Base-by-base conservation (phyloP, 2,888 invertebrate genomes). In the Coelopa pilipes region DNA sequence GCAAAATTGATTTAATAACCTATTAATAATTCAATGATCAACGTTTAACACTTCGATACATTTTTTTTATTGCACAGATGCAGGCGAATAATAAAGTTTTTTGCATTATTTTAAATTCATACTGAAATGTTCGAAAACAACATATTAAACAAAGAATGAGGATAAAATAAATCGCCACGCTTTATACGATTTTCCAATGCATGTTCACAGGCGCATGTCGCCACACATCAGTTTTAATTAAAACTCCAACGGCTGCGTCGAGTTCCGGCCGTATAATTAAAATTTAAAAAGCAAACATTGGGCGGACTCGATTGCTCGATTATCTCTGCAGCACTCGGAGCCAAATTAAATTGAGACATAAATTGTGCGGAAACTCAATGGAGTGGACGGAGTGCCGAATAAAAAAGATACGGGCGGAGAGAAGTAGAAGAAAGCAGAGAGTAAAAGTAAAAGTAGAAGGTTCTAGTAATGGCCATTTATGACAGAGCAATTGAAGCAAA, bases 221-320 rank as follows among this genome's bases (percentile, higher is more conserved):
- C 66, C 72, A 71, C 69, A 75, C 73, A 76, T 76, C 66, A 55
- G 53, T 75, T 76, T 75, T 70, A 72, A 70, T 76, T 74, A 73
- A 74, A 73, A 73, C 63, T 74, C 68, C 24, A 47, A 55, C 71
- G 15, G 45, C 24, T 46, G 17, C 13, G 4, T 4, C 34, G 34
- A 34, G 4, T 34, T 34, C 34, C 34, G 34, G 34, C 7, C 34
- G 34, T 49, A 60, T 49, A 45, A 63, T 53, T 71, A 63, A 63
- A 65, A 71, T 55, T 71, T 71, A 65, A 71, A 47, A 24, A 47
- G 71, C 65, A 45, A 71, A 65, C 47, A 34, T 34, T 34, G 34
- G 34, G 4, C 34, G 34, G 7, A 7, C 34, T 2, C 34, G 2
- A 34, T 34, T 7, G 34, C 34, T 34, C 50, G 60, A 70, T 70